Evolutionary conservation across 2,888 invertebrate genomes (phyloP).

Genomic region (Rhagophthalmus giganteus): DNA sequence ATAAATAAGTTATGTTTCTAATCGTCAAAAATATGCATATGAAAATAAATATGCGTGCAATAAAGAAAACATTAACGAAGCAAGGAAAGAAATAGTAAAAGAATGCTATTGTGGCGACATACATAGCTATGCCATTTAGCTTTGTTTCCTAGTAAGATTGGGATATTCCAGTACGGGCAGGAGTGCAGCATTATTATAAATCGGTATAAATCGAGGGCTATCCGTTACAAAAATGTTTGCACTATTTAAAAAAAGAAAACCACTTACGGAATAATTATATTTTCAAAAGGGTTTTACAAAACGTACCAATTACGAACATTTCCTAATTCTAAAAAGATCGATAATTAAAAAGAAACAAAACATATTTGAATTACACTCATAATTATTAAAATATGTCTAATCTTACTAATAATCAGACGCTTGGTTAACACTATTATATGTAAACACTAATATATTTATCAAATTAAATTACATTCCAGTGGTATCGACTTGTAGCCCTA

Average conservation of each 20-base stretch:
- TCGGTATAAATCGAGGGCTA: too few species aligned
- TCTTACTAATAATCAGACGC: constrained; percentile 10
- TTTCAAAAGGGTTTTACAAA: constrained; percentile 51
- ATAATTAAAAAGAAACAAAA: constrained; percentile 15
- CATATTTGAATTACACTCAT: constrained; percentile 1
- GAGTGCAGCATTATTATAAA: too few species aligned
- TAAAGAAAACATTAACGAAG: too few species aligned
- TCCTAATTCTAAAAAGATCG: constrained; percentile 41
- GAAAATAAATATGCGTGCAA: too few species aligned
- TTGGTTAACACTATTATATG: constrained; percentile 3
- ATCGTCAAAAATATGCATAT: too few species aligned
- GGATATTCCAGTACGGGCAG: too few species aligned
- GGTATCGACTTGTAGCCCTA: neutral
- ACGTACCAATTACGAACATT: constrained; percentile 49
- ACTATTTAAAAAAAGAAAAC: neutral
- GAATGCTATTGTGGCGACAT: too few species aligned
- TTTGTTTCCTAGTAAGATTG: too few species aligned
- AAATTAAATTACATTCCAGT: constrained; percentile 3
- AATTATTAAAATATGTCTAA: neutral
- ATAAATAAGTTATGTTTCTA: too few species aligned
- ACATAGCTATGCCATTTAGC: too few species aligned
- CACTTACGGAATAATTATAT: constrained; percentile 26
- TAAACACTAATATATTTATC: constrained; percentile 3
- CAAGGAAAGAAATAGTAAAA: too few species aligned
- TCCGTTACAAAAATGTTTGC: neutral